Conservation (phyloP, 2,113 vertebrate genomes). For the Bambusicola thoracicus region DNA sequence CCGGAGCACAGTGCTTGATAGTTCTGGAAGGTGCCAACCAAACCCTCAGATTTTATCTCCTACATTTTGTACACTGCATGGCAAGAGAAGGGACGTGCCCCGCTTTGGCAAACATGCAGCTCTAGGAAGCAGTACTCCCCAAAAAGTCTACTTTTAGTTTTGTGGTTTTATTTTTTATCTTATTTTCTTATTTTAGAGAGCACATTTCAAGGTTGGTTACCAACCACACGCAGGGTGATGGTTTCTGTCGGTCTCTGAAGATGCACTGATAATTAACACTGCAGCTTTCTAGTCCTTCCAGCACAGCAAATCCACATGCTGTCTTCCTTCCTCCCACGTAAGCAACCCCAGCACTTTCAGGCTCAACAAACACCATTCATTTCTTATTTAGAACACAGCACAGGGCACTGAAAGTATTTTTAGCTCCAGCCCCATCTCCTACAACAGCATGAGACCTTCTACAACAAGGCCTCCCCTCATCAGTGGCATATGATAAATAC, state of each 20-base stretch:
- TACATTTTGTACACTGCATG: neutral
- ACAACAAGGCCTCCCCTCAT: constrained; percentile 20
- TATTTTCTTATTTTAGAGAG: neutral
- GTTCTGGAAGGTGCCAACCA: neutral
- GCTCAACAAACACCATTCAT: neutral
- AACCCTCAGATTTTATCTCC: neutral
- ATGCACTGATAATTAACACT: neutral
- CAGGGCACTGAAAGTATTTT: neutral
- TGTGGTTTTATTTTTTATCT: neutral
- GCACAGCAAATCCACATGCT: neutral
- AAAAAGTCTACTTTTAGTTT: neutral
- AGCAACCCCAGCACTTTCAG: neutral
- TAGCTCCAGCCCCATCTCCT: constrained; percentile 17
- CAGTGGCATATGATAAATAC: neutral
- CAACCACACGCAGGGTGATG: neutral
- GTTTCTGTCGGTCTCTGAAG: neutral
- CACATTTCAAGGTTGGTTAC: neutral
- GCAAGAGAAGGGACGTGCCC: neutral
- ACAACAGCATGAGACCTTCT: neutral
- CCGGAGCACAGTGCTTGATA: neutral
- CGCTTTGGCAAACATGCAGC: neutral
- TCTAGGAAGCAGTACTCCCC: neutral
- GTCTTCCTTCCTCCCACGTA: neutral
- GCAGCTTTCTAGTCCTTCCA: neutral
- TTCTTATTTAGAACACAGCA: constrained; percentile 25